phyloP scores from a whole-genome alignment of 2,888 invertebrate species.

The Girardia tigrina region DNA sequence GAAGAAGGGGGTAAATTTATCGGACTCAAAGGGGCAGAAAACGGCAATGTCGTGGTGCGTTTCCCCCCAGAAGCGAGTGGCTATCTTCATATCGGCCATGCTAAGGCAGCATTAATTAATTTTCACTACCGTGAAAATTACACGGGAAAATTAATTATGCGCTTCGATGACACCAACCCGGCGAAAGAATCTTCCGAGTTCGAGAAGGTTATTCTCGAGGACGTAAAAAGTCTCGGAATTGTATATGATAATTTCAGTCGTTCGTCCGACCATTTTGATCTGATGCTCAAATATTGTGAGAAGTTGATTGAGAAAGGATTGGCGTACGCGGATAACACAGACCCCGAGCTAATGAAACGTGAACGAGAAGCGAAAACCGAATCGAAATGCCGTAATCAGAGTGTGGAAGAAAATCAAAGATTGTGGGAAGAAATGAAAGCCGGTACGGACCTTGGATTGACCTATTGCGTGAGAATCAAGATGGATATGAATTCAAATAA shows the following conservation, averaged over 20 bases:
- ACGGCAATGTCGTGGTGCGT: constrained; percentile 88
- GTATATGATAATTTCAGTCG: constrained; percentile 81
- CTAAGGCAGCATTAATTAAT: constrained; percentile 91
- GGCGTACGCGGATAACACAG: constrained; percentile 78
- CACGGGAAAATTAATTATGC: constrained; percentile 83
- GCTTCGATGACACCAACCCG: constrained; percentile 98
- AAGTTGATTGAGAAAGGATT: constrained; percentile 70
- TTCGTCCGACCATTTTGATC: constrained; percentile 89
- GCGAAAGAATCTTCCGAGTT: constrained; percentile 93
- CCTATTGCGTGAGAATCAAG: constrained; percentile 85
- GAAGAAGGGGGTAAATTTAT: constrained; percentile 90
- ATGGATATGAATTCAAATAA: constrained; percentile 90
- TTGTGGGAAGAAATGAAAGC: constrained; percentile 89
- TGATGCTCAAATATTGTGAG: constrained; percentile 73
- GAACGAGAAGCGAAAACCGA: constrained; percentile 76
- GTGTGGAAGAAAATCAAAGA: constrained; percentile 66
- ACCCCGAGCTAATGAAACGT: constrained; percentile 78
- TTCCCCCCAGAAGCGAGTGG: constrained; percentile 99
- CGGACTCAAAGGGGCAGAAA: constrained; percentile 84
- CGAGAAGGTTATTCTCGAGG: constrained; percentile 81
- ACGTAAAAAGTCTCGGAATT: constrained; percentile 74
- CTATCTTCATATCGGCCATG: constrained; percentile 92
- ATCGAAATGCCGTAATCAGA: constrained; percentile 56
- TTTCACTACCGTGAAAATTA: constrained; percentile 78
- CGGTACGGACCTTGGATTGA: constrained; percentile 65